Evolutionary conservation across 1,140 invertebrate species (phyloP), one percentile per base, ranked within the genome.

Genomic region (Akabosia matsudoensis): DNA sequence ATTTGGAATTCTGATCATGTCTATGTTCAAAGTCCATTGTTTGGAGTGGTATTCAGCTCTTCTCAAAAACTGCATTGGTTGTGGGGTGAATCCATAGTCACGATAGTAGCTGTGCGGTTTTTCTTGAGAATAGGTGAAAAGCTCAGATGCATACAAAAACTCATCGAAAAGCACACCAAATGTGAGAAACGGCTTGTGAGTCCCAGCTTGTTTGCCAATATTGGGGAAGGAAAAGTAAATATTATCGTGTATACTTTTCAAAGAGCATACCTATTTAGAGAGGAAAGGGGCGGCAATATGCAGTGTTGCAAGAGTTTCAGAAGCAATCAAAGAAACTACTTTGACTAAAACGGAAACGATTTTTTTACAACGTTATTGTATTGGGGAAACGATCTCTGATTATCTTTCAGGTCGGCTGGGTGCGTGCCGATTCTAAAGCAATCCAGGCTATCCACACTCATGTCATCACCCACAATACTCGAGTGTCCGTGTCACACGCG

Each of bases 351-450:
- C n/a, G n/a, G n/a, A n/a, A n/a, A n/a, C n/a, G n/a, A n/a, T n/a
- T n/a, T n/a, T n/a, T n/a, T n/a, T n/a, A n/a, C n/a, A n/a, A n/a
- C n/a, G n/a, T n/a, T n/a, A n/a, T n/a, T 24, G 31, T n/a, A n/a
- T n/a, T n/a, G n/a, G n/a, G n/a, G n/a, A n/a, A n/a, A n/a, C n/a
- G n/a, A n/a, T n/a, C n/a, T n/a, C n/a, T n/a, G n/a, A n/a, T n/a
- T n/a, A n/a, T n/a, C n/a, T n/a, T n/a, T n/a, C 73, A 86, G 86
- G 85, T 86, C 22, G 86, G 84, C 0, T 86, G 86, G 86, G 84
- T 86, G 45, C 84, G 86, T 75, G 83, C 83, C 7, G 85, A 86
- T 74, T 84, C 83, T 0, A 86, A 85, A 77, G 72, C 72, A 54
- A 82, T 85, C 70, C 82, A 85, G 37, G 85, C 86, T n/a, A 82